Conservation (phyloP, 2,888 invertebrate genomes). For the Epinotia ramella region DNA sequence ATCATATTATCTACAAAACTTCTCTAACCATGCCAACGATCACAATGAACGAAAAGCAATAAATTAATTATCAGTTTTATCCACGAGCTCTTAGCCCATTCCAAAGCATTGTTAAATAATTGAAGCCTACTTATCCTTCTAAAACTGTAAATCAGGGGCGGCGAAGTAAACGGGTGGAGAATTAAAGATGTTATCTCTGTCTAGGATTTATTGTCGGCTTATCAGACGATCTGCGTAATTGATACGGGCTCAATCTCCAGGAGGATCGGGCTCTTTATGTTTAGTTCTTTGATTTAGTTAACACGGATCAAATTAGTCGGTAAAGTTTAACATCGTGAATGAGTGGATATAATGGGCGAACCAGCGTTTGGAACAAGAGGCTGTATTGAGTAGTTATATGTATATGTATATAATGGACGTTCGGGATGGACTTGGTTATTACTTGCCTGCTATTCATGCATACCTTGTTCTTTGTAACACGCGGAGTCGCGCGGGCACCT, state of each 20-base stretch:
- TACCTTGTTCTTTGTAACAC: too few species aligned
- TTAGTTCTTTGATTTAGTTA: constrained; percentile 39
- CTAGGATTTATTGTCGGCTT: constrained; percentile 75
- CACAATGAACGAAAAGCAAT: constrained; percentile 22
- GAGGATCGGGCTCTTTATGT: constrained; percentile 35
- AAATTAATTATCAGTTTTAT: constrained; percentile 36
- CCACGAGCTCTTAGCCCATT: constrained; percentile 11
- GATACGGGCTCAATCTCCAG: constrained; percentile 54
- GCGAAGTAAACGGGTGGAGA: constrained; percentile 60
- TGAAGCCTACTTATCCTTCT: constrained; percentile 61
- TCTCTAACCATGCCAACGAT: background rate
- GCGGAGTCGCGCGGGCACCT: too few species aligned
- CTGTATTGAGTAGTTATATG: background rate
- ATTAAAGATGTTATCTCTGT: constrained; percentile 59
- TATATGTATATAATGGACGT: too few species aligned
- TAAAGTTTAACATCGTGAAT: background rate
- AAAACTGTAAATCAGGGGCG: constrained; percentile 66
- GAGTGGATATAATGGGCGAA: background rate
- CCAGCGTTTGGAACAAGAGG: background rate
- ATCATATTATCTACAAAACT: background rate
- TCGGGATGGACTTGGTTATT: too few species aligned
- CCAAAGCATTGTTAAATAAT: constrained; percentile 46
- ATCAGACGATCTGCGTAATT: constrained; percentile 79
- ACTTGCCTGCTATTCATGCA: too few species aligned
- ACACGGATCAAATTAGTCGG: constrained; percentile 32